phyloP scores from a whole-genome alignment of 2,113 vertebrate genomes.

The Balaenoptera acutorostrata region DNA sequence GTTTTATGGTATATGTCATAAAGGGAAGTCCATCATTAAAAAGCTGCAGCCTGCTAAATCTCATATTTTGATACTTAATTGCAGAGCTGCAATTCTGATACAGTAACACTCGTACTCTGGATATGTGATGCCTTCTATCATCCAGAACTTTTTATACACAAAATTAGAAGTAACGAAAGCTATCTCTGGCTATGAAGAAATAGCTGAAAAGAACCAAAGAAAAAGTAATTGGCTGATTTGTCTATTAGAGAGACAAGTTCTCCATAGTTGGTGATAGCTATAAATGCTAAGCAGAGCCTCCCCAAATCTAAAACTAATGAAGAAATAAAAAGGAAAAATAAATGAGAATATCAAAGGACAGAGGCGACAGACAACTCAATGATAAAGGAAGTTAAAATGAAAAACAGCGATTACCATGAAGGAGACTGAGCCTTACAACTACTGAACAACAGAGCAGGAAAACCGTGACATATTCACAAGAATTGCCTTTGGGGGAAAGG shows the following conservation, averaged over 20 bases:
- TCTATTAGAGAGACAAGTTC: constrained; percentile 7
- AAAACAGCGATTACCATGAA: constrained; percentile 34
- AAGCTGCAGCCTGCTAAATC: constrained; percentile 34
- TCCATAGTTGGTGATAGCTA: not conserved
- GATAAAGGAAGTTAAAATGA: constrained; percentile 46
- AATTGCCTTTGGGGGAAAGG: not conserved
- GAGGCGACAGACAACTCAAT: constrained; percentile 13
- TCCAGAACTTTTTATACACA: constrained; percentile 16
- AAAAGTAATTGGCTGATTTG: constrained; percentile 2
- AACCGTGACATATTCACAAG: not conserved
- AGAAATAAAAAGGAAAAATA: not conserved
- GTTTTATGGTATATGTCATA: not conserved
- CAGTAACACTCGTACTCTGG: not conserved
- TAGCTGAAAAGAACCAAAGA: constrained; percentile 41
- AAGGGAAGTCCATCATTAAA: not conserved
- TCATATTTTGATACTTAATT: constrained; percentile 34
- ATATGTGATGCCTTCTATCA: constrained; percentile 19
- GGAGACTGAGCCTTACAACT: constrained; percentile 40
- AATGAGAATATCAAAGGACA: constrained; percentile 38
- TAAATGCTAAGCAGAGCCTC: not conserved
- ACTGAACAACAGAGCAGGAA: not conserved
- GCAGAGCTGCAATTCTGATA: constrained; percentile 42
- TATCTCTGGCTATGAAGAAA: constrained; percentile 33
- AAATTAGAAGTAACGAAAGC: constrained; percentile 43
- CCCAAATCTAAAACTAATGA: constrained; percentile 29